phyloP scores from a whole-genome alignment of 2,888 invertebrate genomes.

The Chironomus riparius region DNA sequence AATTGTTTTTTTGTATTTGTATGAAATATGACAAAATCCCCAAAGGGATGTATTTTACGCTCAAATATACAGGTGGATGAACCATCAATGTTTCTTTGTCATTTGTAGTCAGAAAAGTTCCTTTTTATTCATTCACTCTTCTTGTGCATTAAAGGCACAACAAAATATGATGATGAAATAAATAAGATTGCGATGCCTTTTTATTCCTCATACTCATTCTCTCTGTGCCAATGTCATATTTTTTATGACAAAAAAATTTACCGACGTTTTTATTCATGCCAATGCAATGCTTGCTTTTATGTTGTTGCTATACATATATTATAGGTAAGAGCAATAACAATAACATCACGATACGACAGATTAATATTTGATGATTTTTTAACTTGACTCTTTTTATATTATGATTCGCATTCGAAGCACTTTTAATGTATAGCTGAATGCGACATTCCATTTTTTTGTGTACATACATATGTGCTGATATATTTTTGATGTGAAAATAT shows the following conservation, averaged over 20 bases:
- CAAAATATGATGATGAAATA: not conserved
- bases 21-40: not conserved
- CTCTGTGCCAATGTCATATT: not conserved
- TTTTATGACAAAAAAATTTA: slow-evolving; percentile 19
- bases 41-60: not conserved
- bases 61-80: not conserved
- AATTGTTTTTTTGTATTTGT: not conserved
- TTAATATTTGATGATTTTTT: slow-evolving; percentile 19
- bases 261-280: slow-evolving; percentile 9
- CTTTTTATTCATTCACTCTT: not conserved
- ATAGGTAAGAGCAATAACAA: not conserved
- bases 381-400: slow-evolving; percentile 11
- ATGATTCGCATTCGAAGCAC: slow-evolving; percentile 2
- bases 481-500: not conserved
- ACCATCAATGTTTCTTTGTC: no score
- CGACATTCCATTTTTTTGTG: not conserved
- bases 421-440: slow-evolving; percentile 9
- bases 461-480: not conserved
- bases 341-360: not conserved
- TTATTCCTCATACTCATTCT: not conserved
- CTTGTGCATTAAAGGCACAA: not conserved
- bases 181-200: not conserved
- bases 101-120: no score
- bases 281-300: not conserved
- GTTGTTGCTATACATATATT: not conserved